Evolutionary conservation across 2,888 invertebrate genomes (phyloP).

Genomic region (Megaustenia siamemsis): DNA sequence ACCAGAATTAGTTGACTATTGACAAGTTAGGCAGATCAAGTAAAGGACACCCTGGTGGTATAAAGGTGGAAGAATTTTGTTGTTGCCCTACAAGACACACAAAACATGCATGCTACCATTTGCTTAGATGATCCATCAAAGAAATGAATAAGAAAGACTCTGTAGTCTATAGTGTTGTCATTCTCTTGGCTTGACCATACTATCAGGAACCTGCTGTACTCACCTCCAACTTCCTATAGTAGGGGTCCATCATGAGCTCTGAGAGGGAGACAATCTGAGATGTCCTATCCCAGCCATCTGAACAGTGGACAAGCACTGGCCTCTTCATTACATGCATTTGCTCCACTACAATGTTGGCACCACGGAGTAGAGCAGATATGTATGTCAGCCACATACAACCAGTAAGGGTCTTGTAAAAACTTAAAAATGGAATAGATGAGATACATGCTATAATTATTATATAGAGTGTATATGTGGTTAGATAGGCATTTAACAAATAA

Average conservation of each 20-base stretch:
- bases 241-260: slow-evolving; percentile 94
- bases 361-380: slow-evolving; percentile 90
- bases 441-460: too few species aligned
- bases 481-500: too few species aligned
- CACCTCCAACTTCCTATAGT: slow-evolving; percentile 94
- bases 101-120: too few species aligned
- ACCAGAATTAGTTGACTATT: too few species aligned
- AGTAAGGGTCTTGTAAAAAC: slow-evolving; percentile 93
- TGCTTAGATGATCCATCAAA: too few species aligned
- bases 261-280: slow-evolving; percentile 97
- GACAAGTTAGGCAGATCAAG: too few species aligned
- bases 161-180: neutral
- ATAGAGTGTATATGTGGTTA: too few species aligned
- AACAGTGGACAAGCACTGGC: slow-evolving; percentile 97
- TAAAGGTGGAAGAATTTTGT: too few species aligned
- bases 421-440: slow-evolving; percentile 78
- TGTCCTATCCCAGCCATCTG: slow-evolving; percentile 99
- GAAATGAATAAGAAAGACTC: neutral
- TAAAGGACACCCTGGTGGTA: too few species aligned
- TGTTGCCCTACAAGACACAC: too few species aligned
- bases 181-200: too few species aligned
- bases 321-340: slow-evolving; percentile 87
- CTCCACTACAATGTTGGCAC: slow-evolving; percentile 88
- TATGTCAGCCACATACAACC: slow-evolving; percentile 95
- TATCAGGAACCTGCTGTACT: neutral